These are phyloP conservation scores for Pomacea maculata DNA, from an alignment of 1,140 invertebrate genomes.

Conservation along the genomic window DNA sequence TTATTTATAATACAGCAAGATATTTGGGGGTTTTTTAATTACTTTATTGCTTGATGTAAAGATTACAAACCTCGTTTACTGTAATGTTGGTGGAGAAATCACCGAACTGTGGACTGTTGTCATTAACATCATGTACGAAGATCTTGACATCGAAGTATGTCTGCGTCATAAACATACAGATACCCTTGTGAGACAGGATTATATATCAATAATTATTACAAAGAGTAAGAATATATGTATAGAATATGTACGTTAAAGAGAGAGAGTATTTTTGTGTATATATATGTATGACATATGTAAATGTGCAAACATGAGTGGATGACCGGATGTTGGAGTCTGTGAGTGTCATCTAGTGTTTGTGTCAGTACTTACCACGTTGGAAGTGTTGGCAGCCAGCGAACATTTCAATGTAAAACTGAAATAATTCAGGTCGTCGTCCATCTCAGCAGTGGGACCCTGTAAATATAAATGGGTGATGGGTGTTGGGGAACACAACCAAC, in stretches of 20 bases:
- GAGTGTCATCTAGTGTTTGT: too few species aligned
- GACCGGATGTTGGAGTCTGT: too few species aligned
- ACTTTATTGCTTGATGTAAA: background rate
- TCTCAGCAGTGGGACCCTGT: constrained; percentile 19
- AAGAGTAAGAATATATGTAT: too few species aligned
- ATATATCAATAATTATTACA: too few species aligned
- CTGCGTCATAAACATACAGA: background rate
- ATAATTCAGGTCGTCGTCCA: constrained; percentile 20
- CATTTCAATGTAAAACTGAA: constrained; percentile 25
- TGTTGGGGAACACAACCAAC: too few species aligned
- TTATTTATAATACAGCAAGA: too few species aligned
- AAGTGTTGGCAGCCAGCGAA: constrained; percentile 11
- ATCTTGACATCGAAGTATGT: constrained; percentile 18
- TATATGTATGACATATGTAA: too few species aligned
- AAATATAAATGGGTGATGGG: background rate
- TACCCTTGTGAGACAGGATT: background rate
- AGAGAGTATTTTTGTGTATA: too few species aligned
- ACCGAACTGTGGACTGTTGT: constrained; percentile 24
- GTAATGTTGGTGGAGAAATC: constrained; percentile 3
- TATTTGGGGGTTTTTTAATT: too few species aligned
- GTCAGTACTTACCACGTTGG: constrained; percentile 4
- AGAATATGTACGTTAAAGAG: too few species aligned
- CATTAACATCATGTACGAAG: constrained; percentile 21
- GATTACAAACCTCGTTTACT: constrained; percentile 18
- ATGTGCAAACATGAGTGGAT: too few species aligned